These are phyloP conservation scores for Caranx ignobilis DNA, from an alignment of 2,113 vertebrate genomes.

Conservation along the genomic window DNA sequence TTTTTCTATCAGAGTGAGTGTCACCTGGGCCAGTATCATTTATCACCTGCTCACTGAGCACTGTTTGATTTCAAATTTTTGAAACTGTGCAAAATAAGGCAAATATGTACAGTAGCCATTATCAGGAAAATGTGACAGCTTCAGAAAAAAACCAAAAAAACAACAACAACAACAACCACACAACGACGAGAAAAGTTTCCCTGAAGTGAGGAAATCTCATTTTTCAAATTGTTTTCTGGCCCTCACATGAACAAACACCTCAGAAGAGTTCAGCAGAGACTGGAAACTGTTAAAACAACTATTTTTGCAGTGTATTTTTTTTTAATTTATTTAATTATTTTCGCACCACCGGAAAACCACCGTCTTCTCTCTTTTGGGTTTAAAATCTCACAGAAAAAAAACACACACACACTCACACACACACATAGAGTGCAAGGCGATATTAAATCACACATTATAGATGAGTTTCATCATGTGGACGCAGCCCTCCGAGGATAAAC, in stretches of 20 bases:
- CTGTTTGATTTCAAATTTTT: neutral
- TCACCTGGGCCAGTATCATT: neutral
- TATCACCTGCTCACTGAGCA: neutral
- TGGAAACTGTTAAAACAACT: conserved; percentile 7
- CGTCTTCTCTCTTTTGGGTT: conserved; percentile 53
- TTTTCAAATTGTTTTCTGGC: neutral
- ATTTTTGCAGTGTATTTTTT: conserved; percentile 7
- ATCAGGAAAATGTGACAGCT: neutral
- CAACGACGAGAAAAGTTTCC: neutral
- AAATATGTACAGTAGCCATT: neutral
- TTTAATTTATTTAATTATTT: too few relatives aligned
- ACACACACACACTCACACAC: conserved; percentile 4
- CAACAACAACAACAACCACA: too few relatives aligned
- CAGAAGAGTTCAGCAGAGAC: neutral
- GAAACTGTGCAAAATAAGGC: neutral
- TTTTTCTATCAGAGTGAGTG: neutral
- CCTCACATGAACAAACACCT: neutral
- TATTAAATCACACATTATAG: conserved; percentile 86
- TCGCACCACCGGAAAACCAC: neutral
- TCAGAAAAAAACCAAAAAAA: neutral
- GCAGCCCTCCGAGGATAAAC: conserved; percentile 82
- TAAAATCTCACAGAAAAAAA: conserved; percentile 43
- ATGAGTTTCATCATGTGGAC: conserved; percentile 84
- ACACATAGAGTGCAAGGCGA: conserved; percentile 57
- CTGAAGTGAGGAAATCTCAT: neutral